Evolutionary conservation across 2,888 invertebrate species (phyloP).

Genomic region (Synanthedon tipuliformis): DNA sequence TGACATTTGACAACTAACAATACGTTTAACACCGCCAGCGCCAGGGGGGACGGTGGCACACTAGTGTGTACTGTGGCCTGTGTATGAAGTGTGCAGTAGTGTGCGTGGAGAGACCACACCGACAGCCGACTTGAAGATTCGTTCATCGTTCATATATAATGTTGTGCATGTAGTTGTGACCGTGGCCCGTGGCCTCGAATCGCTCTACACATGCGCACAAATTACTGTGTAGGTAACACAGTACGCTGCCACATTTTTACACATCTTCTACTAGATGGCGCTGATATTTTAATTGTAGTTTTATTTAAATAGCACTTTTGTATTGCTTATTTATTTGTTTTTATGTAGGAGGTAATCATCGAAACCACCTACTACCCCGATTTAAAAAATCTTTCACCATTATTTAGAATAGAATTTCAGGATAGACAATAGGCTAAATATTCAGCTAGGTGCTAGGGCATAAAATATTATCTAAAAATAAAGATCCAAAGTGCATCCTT

Average conservation of each 20-base stretch:
- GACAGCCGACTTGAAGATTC: neutral
- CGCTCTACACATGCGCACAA: slow-evolving; percentile 44
- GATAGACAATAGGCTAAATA: too few species aligned
- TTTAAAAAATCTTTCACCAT: too few species aligned
- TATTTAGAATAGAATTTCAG: too few species aligned
- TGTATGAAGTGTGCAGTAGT: slow-evolving; percentile 19
- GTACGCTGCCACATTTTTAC: slow-evolving; percentile 7
- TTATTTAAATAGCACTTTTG: too few species aligned
- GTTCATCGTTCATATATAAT: slow-evolving; percentile 5
- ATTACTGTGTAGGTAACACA: slow-evolving; percentile 34
- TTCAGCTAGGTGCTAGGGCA: too few species aligned
- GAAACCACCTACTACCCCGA: too few species aligned
- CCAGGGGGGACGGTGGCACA: slow-evolving; percentile 23
- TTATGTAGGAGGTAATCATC: too few species aligned
- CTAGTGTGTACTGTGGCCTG: slow-evolving; percentile 13
- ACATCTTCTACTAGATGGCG: slow-evolving; percentile 32
- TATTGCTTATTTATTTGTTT: too few species aligned
- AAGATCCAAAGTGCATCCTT: too few species aligned
- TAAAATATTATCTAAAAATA: too few species aligned
- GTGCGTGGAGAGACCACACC: too few species aligned
- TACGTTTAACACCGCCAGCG: slow-evolving; percentile 34
- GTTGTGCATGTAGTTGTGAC: slow-evolving; percentile 37
- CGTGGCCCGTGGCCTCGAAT: slow-evolving; percentile 54
- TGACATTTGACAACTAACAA: slow-evolving; percentile 22
- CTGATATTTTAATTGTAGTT: neutral